Percentiles rank a stretch among this genome's conserved stretches.
These are phyloP conservation scores for Nomada ruficornis DNA, from an alignment of 2,888 invertebrate genomes.

Conservation along the genomic window DNA sequence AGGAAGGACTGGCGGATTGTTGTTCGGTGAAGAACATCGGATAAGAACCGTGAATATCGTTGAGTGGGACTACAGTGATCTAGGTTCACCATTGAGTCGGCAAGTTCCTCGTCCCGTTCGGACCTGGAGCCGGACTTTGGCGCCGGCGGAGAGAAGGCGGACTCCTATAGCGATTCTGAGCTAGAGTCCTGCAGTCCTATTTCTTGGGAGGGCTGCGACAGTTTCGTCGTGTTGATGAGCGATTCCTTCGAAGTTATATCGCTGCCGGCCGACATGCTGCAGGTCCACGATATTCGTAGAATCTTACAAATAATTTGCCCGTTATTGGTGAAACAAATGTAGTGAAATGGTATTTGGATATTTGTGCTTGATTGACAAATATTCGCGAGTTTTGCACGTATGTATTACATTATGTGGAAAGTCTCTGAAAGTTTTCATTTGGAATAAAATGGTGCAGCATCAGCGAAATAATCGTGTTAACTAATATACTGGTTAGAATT, in stretches of 20 bases:
- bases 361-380: too few relatives aligned
- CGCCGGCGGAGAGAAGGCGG: conserved; percentile 65
- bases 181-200: conserved; percentile 60
- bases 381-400: too few relatives aligned
- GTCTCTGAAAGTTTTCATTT: too few relatives aligned
- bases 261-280: conserved; percentile 83
- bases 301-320: not conserved
- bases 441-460: too few relatives aligned
- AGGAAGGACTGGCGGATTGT: not conserved
- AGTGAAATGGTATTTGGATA: not conserved
- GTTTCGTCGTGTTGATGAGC: conserved; percentile 84
- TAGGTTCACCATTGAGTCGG: conserved; percentile 82
- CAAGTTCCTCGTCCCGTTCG: conserved; percentile 82
- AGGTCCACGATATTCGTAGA: conserved; percentile 70
- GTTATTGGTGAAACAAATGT: not conserved
- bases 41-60: conserved; percentile 35
- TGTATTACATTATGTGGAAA: too few relatives aligned
- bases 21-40: conserved; percentile 8
- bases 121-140: conserved; percentile 79
- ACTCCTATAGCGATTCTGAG: conserved; percentile 71
- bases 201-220: conserved; percentile 74
- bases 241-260: conserved; percentile 84
- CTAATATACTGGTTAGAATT: not conserved
- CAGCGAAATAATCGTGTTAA: too few relatives aligned
- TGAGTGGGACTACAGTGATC: conserved; percentile 48